Conservation (phyloP, 2,888 invertebrate genomes). For the Epiblema foenella region DNA sequence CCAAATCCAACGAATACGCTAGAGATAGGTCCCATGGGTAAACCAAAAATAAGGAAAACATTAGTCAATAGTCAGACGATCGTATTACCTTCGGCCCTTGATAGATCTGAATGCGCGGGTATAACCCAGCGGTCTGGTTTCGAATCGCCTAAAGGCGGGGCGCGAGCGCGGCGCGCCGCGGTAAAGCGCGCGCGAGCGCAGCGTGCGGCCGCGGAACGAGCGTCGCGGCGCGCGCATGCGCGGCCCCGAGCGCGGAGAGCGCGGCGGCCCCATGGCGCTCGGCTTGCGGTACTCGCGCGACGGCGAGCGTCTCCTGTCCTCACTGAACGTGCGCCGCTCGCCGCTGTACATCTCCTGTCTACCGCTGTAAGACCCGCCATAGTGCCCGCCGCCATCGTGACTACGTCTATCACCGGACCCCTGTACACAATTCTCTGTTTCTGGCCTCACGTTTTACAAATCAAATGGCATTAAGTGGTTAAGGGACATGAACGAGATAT, state of each 20-base stretch:
- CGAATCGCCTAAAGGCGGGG: conserved; percentile 72
- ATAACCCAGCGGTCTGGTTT: conserved; percentile 74
- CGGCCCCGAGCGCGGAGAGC: conserved; percentile 68
- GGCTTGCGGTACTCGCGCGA: conserved; percentile 80
- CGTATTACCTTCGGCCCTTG: conserved; percentile 82
- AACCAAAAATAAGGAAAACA: conserved; percentile 57
- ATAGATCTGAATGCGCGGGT: conserved; percentile 76
- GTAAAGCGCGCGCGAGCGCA: conserved; percentile 83
- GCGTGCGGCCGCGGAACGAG: conserved; percentile 80
- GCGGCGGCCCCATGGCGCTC: conserved; percentile 80
- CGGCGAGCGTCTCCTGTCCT: conserved; percentile 84
- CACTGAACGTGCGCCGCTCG: conserved; percentile 79
- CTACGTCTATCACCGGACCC: conserved; percentile 84
- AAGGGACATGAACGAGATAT: conserved; percentile 49
- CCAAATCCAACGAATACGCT: conserved; percentile 28
- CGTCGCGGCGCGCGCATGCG: conserved; percentile 83
- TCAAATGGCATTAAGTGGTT: conserved; percentile 59
- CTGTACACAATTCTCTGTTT: conserved; percentile 82
- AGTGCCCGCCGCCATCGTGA: conserved; percentile 84
- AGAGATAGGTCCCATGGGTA: conserved; percentile 12
- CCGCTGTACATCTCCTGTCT: conserved; percentile 84
- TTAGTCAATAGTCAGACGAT: conserved; percentile 56
- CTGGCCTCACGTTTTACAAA: conserved; percentile 67
- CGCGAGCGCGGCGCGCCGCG: conserved; percentile 85
- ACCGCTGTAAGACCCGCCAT: conserved; percentile 82